phyloP scores from a whole-genome alignment of 1,140 invertebrate genomes.

The Drosophila lini region DNA sequence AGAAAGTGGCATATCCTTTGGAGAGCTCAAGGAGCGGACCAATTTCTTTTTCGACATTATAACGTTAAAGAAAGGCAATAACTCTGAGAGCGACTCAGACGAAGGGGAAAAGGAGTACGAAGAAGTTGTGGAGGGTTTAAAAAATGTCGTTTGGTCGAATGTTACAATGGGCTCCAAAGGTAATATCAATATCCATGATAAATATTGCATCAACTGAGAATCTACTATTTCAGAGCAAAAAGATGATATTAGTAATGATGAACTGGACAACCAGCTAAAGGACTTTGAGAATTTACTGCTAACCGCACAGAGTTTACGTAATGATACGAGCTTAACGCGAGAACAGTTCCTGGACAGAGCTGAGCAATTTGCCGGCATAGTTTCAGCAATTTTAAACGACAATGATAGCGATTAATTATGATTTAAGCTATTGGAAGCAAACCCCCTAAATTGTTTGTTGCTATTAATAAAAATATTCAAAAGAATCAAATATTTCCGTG shows the following conservation, averaged over 20 bases:
- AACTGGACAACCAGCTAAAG: slow-evolving; percentile 56
- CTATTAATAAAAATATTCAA: slow-evolving; percentile 13
- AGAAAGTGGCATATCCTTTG: slow-evolving; percentile 38
- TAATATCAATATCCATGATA: background rate
- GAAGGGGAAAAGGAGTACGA: slow-evolving; percentile 27
- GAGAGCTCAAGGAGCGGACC: slow-evolving; percentile 40
- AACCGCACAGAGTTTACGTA: slow-evolving; percentile 59
- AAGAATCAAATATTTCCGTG: background rate
- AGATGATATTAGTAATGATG: slow-evolving; percentile 26
- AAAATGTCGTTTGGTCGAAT: slow-evolving; percentile 61
- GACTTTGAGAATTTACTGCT: slow-evolving; percentile 64
- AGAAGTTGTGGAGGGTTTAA: slow-evolving; percentile 55
- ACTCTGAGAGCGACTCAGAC: slow-evolving; percentile 16
- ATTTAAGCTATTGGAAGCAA: background rate
- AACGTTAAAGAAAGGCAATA: slow-evolving; percentile 31
- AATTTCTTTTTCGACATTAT: slow-evolving; percentile 59
- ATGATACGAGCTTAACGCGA: slow-evolving; percentile 40
- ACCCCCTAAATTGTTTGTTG: slow-evolving; percentile 8
- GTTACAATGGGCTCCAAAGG: slow-evolving; percentile 43
- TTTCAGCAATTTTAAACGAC: slow-evolving; percentile 62
- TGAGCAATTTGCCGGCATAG: slow-evolving; percentile 56
- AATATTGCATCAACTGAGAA: too few species aligned
- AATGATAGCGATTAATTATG: slow-evolving; percentile 46
- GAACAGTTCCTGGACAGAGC: slow-evolving; percentile 66
- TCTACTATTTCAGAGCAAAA: slow-evolving; percentile 3